Base-by-base conservation (phyloP, 2,113 vertebrate genomes). In the Hemiprocne comata region DNA sequence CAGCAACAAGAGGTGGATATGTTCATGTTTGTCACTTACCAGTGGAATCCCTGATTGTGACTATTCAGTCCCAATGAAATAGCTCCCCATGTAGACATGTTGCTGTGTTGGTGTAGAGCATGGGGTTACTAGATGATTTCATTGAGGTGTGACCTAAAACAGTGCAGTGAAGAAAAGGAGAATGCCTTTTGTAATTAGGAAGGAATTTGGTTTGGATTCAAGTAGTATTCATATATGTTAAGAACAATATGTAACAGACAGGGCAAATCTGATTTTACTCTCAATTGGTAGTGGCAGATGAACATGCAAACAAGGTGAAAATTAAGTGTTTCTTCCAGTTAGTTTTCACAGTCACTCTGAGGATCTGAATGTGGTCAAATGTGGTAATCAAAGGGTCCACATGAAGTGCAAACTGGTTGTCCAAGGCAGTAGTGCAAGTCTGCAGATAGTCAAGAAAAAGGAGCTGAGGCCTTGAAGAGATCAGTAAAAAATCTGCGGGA, bases 241-340 rank as follows among this genome's bases (percentile, higher is more conserved):
- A 78, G 53, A 86, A 10, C 48, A 80, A 28, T 53, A 51, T 40
- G 17, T 70, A 70, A 74, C n/a, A 58, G n/a, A 54, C 21, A 77
- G 77, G 25, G 31, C 8, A 73, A 85, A 76, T 90, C 60, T 76
- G 60, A 76, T 80, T 83, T 91, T 90, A 77, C 26, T 34, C 42
- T 91, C 28, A 31, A 1, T 7, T 34, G 15, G 10, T 55, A 20
- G 34, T 23, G 51, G 42, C 38, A 80, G 44, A 51, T 93, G 51
- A 83, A 58, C 9, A 9, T 34, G 18, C 46, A 76, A 73, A 78
- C 8, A 54, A n/a, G 16, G 20, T 69, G 29, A 62, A 84, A 87
- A 60, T 73, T 20, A 48, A 42, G 3, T 73, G 6, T 83, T 92
- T 95, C 24, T 80, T 87, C 25, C 13, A 28, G 15, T 31, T 77